Conservation (phyloP, 2,888 invertebrate genomes). For the Halocaridina rubra region DNA sequence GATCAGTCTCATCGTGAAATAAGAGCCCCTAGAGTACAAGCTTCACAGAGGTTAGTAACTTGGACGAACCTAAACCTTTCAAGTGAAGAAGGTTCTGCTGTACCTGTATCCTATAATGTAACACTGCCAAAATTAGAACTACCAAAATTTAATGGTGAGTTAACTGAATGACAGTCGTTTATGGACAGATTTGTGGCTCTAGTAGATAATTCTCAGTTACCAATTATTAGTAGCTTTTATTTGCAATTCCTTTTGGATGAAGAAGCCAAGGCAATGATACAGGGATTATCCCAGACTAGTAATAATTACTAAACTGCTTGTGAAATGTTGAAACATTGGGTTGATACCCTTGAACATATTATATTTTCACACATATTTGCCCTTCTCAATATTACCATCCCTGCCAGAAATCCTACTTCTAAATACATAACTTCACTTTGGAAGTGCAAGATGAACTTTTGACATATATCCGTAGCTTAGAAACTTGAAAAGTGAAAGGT, state of each 20-base stretch:
- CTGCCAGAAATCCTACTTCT: too few species aligned
- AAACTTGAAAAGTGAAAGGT: too few species aligned
- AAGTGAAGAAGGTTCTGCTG: neutral
- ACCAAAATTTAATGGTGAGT: slow-evolving; percentile 10
- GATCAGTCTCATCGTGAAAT: neutral
- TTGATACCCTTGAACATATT: neutral
- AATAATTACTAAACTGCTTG: neutral
- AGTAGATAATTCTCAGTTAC: neutral
- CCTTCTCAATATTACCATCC: neutral
- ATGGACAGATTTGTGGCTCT: slow-evolving; percentile 1
- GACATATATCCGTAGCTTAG: too few species aligned
- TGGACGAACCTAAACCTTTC: neutral
- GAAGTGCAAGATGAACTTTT: too few species aligned
- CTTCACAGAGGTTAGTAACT: neutral
- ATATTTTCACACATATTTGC: neutral
- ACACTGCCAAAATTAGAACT: neutral
- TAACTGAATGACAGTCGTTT: too few species aligned
- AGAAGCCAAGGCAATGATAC: slow-evolving; percentile 16
- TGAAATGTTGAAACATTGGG: neutral
- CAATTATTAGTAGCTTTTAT: slow-evolving; percentile 2
- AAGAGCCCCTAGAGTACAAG: neutral
- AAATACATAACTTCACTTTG: too few species aligned
- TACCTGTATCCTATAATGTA: neutral
- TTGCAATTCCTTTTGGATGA: neutral
- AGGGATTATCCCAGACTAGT: neutral